Evolutionary conservation across 1,140 invertebrate genomes (phyloP), one percentile per base, ranked within the genome.

Genomic region (Spodoptera litura): DNA sequence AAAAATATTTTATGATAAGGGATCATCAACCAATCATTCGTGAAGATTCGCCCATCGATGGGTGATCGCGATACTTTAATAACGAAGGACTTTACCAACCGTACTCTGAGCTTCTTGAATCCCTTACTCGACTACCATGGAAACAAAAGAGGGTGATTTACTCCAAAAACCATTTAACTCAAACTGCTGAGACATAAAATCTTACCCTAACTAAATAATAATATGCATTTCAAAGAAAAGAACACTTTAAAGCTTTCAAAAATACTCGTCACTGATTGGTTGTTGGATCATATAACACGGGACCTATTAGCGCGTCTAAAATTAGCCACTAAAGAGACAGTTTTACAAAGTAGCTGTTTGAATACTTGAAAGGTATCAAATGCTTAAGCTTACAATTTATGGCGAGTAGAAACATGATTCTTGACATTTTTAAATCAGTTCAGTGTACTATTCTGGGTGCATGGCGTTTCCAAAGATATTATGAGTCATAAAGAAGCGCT

Each of bases 351-450:
- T 64, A 51, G 55, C 73, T 35, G 56, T 53, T 53, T 51, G 49
- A 64, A 75, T 75, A 64, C 73, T 58, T 66, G 59, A 73, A 78
- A 31, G 53, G 64, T 68, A 80, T 80, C 64, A 77, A 64, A 80
- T 64, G 56, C 66, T 77, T 74, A 75, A 68, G 38, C 44, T 73
- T 56, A 79, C 72, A 68, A 71, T 80, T 61, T 72, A 59, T 53
- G 31, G 44, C 49, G 35, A 59, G 56, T 55, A 80, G 70, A 59
- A 74, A 79, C 61, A 75, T 58, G 72, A 56, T 8, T 52, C 73
- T 68, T 76, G 74, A 71, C 61, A 71, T 51, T 78, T 78, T 20
- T 51, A 59, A 77, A 77, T 58, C 66, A 58, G 70, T 73, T 52
- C 12, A 70, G 8, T 71, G 66, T 71, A 71, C 56, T 35, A 73